Evolutionary conservation across 2,113 vertebrate genomes (phyloP).

Genomic region (Dolichallabes microphthalmus): DNA sequence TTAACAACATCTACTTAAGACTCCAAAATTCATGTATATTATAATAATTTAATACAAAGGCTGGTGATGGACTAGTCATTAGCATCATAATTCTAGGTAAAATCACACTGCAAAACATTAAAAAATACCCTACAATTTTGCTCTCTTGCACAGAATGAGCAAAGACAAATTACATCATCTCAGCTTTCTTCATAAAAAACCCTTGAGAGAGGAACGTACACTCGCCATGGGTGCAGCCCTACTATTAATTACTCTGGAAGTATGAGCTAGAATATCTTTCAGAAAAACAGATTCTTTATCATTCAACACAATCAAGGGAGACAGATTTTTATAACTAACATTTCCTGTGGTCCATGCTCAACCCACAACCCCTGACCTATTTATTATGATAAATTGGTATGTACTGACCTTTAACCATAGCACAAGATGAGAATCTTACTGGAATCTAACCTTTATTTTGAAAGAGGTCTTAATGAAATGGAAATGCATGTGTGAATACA

Average conservation of each 20-base stretch:
- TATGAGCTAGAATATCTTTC: conserved; percentile 15
- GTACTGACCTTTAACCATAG: neutral
- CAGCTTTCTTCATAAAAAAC: neutral
- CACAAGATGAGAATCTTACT: neutral
- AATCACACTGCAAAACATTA: neutral
- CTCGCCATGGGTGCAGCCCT: neutral
- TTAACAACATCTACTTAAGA: too few relatives aligned
- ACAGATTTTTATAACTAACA: conserved; percentile 19
- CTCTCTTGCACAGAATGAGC: neutral
- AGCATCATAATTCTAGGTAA: too few relatives aligned
- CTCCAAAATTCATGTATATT: too few relatives aligned
- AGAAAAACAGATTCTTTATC: neutral
- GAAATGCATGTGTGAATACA: too few relatives aligned
- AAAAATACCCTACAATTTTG: neutral
- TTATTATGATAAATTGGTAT: neutral
- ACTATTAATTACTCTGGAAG: conserved; percentile 47
- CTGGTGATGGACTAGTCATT: too few relatives aligned
- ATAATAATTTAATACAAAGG: too few relatives aligned
- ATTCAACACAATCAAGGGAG: neutral
- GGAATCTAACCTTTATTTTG: neutral
- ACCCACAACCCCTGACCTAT: neutral
- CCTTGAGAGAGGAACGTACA: neutral
- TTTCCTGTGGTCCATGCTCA: conserved; percentile 10
- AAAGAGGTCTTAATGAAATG: too few relatives aligned
- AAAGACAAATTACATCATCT: neutral